phyloP scores from a whole-genome alignment of 1,140 invertebrate genomes.

The Diabrotica undecimpunctata region DNA sequence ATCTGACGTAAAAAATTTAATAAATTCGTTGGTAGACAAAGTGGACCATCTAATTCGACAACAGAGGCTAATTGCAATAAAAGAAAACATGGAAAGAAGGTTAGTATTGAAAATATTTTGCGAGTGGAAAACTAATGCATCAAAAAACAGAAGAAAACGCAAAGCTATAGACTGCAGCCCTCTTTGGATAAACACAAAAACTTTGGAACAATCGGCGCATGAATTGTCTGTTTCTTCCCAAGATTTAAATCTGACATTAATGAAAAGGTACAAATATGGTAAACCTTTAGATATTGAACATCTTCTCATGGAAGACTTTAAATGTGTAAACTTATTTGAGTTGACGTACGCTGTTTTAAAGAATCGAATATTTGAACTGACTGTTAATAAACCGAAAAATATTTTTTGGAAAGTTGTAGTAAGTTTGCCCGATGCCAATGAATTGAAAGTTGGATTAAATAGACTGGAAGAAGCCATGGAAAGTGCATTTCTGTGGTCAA shows the following conservation, averaged over 20 bases:
- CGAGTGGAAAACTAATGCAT: conserved; percentile 50
- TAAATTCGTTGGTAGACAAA: conserved; percentile 40
- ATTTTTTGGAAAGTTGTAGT: conserved; percentile 68
- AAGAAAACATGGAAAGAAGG: conserved; percentile 43
- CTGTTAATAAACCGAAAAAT: conserved; percentile 51
- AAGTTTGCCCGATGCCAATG: conserved; percentile 52
- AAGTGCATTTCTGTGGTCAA: conserved; percentile 39
- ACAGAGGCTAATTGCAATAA: conserved; percentile 45
- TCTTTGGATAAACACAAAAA: conserved; percentile 56
- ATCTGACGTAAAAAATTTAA: conserved; percentile 24
- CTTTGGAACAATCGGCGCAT: conserved; percentile 51
- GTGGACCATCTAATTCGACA: conserved; percentile 37
- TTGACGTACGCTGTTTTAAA: conserved; percentile 50
- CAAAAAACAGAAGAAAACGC: conserved; percentile 44
- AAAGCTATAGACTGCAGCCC: conserved; percentile 58
- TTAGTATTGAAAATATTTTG: conserved; percentile 49
- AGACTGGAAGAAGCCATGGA: conserved; percentile 45
- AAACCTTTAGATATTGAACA: conserved; percentile 47
- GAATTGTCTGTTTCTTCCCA: conserved; percentile 52
- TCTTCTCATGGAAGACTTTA: conserved; percentile 42
- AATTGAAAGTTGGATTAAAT: conserved; percentile 38
- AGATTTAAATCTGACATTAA: conserved; percentile 51
- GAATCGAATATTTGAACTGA: conserved; percentile 50
- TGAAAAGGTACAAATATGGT: conserved; percentile 54
- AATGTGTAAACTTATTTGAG: conserved; percentile 50